Base-by-base conservation (phyloP, 2,888 invertebrate genomes). In the Matsumyia berberina region DNA sequence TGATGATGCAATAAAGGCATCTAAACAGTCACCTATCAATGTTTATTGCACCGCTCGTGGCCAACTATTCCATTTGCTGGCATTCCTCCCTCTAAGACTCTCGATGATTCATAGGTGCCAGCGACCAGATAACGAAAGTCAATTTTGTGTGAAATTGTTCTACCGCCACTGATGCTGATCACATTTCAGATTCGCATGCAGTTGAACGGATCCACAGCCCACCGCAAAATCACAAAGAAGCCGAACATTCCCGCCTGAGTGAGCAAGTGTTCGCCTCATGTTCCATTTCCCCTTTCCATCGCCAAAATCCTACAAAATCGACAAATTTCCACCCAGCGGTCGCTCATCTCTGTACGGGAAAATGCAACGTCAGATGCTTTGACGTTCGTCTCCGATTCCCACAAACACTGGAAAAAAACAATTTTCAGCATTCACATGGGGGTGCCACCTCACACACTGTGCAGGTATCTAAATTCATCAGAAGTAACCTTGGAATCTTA, bases 401-500 rank as follows among this genome's bases (percentile, higher is more conserved):
- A 73, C 67, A 78, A 78, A 49, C 78, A 78, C 57, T 42, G 62
- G n/a, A n/a, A n/a, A 82, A 39, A 46, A 35, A 39, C 12, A 70
- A 49, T 4, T 77, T 73, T 53, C 8, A 24, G 31, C 11, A 53
- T 73, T 62, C n/a, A n/a, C n/a, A n/a, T 15, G 44, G 9, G 29
- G 80, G 37, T 35, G 49, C n/a, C n/a, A n/a, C n/a, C n/a, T n/a
- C n/a, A n/a, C n/a, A n/a, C n/a, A n/a, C n/a, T n/a, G n/a, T n/a
- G n/a, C 17, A 31, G 5, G n/a, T 42, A 31, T 66, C 37, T 37
- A 39, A 70, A 66, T 77, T 82, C 82, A 24, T 39, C 24, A 77
- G 82, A 82, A 81, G 51, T 46, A 82, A 82, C 82, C 82, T 82
- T 82, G 82, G 17, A 33, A 62, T 51, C 15, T 17, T 46, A 46